Percentiles rank a stretch among this genome's conserved stretches.
Conservation (phyloP, 2,113 vertebrate genomes). For the Connochaetes taurinus region DNA sequence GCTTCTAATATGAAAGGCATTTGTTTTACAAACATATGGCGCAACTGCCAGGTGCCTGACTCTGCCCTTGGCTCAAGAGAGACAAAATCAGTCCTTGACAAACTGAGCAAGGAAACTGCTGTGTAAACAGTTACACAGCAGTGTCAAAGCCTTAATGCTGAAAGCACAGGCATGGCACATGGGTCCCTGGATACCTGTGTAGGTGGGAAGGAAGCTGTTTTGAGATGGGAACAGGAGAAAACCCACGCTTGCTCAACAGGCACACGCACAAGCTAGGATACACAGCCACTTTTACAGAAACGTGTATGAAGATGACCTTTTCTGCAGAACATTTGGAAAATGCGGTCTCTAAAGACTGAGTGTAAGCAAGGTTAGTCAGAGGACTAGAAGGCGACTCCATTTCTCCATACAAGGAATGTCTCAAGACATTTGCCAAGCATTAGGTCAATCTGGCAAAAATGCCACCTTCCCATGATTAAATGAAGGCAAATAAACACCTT, state of each 20-base stretch:
- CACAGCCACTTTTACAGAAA: neutral
- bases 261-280: rapidly evolving
- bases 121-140: neutral
- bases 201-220: neutral
- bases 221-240: neutral
- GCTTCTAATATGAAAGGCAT: neutral
- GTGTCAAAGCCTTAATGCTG: rapidly evolving
- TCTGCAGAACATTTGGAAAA: neutral
- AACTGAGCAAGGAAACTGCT: neutral
- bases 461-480: neutral
- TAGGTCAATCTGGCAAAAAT: neutral
- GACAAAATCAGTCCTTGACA: neutral
- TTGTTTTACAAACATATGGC: neutral
- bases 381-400: neutral
- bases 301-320: neutral
- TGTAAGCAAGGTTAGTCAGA: neutral
- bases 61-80: neutral
- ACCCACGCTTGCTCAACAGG: rapidly evolving
- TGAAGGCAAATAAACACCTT: neutral
- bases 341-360: neutral
- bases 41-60: neutral
- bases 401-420: neutral
- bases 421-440: conserved; percentile 8
- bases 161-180: rapidly evolving
- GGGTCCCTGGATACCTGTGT: rapidly evolving